phyloP scores from a whole-genome alignment of 1,140 invertebrate genomes.

The Bactericera cockerelli region DNA sequence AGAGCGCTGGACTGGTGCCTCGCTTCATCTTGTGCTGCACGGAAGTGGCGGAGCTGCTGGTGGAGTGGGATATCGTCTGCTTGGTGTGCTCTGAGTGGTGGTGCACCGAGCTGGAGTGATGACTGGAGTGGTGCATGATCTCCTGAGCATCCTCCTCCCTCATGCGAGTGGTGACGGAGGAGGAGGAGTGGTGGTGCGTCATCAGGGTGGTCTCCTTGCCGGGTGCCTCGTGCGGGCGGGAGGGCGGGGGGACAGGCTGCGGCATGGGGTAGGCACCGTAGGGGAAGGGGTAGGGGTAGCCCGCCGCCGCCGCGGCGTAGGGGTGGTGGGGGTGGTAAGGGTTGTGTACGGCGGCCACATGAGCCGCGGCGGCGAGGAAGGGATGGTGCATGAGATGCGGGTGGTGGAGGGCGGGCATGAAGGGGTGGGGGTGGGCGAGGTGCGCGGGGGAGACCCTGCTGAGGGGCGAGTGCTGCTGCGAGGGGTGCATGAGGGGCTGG shows the following conservation, averaged over 20 bases:
- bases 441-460: constrained; percentile 33
- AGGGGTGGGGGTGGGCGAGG: constrained; percentile 45
- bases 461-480: constrained; percentile 43
- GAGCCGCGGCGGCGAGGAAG: constrained; percentile 41
- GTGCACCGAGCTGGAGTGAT: constrained; percentile 40
- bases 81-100: constrained; percentile 34
- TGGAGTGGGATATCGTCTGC: constrained; percentile 45
- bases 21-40: constrained; percentile 41
- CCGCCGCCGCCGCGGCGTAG: constrained; percentile 45
- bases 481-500: constrained; percentile 49
- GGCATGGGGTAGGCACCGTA: constrained; percentile 51
- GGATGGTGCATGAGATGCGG: constrained; percentile 50
- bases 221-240: constrained; percentile 36
- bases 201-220: constrained; percentile 46
- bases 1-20: constrained; percentile 31
- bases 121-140: constrained; percentile 40
- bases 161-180: constrained; percentile 36
- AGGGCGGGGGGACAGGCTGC: constrained; percentile 52
- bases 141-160: constrained; percentile 33
- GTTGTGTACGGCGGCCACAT: constrained; percentile 32
- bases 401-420: constrained; percentile 43
- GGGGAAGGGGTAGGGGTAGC: constrained; percentile 45
- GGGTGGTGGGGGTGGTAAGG: constrained; percentile 51
- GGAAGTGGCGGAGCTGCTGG: constrained; percentile 36
- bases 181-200: constrained; percentile 45